A percentile compares a stretch with the other conserved stretches of the same genome.
phyloP scores from a whole-genome alignment of 2,888 invertebrate genomes.

The Netelia inedita region DNA sequence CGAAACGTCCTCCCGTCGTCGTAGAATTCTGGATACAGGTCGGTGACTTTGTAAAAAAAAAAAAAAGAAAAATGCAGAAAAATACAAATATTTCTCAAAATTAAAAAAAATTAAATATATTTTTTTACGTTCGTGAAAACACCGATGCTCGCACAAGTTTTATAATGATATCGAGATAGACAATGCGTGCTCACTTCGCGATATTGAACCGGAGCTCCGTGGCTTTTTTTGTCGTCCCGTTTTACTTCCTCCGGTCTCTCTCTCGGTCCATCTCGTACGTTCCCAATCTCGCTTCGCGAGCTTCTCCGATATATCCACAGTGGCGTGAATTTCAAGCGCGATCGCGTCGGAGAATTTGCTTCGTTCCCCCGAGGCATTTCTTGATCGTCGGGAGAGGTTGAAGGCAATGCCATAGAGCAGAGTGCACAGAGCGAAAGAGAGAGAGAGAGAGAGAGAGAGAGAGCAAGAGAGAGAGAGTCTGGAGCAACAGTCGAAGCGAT shows the following conservation, averaged over 20 bases:
- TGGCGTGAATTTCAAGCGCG: slow-evolving; percentile 56
- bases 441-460: slow-evolving; percentile 46
- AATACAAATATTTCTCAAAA: neutral
- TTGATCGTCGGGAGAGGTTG: slow-evolving; percentile 29
- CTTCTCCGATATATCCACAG: slow-evolving; percentile 32
- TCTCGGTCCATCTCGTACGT: slow-evolving; percentile 7
- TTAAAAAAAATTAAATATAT: neutral
- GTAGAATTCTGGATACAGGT: slow-evolving; percentile 17
- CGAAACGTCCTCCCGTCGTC: slow-evolving; percentile 14
- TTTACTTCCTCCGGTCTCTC: neutral
- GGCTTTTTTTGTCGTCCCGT: slow-evolving; percentile 2
- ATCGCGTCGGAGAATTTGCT: slow-evolving; percentile 62
- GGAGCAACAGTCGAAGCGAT: slow-evolving; percentile 41
- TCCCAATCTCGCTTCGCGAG: slow-evolving; percentile 22
- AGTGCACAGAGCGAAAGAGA: slow-evolving; percentile 32
- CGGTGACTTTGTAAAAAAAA: neutral
- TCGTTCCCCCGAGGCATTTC: slow-evolving; percentile 62
- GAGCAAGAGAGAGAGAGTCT: slow-evolving; percentile 16
- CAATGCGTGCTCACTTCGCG: slow-evolving; percentile 7
- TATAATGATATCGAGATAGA: slow-evolving; percentile 1
- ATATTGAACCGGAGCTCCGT: slow-evolving; percentile 19
- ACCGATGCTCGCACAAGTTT: neutral
- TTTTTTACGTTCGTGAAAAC: too few relatives aligned
- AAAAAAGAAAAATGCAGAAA: too few relatives aligned
- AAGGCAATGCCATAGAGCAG: too few relatives aligned